Percentiles rank a stretch among this genome's conserved stretches.
Conservation (phyloP, 2,797 vertebrate species). For the Calcarius lapponicus region DNA sequence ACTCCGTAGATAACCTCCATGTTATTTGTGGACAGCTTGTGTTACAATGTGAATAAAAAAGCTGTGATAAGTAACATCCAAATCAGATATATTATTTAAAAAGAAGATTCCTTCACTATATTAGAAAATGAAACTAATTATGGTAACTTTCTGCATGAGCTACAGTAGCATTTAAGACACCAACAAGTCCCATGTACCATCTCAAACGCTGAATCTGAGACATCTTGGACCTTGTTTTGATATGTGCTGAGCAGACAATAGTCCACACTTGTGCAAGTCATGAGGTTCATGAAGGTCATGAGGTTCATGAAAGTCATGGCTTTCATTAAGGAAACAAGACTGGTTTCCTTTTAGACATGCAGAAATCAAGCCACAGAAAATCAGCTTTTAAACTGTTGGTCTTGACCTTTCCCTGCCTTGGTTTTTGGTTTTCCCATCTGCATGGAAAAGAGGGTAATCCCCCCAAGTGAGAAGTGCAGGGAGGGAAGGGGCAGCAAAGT, state of each 20-base stretch:
- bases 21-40: not conserved
- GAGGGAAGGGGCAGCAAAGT: not conserved
- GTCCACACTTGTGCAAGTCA: not conserved
- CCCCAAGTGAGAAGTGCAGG: not conserved
- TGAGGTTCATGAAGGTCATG: not conserved
- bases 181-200: not conserved
- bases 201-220: not conserved
- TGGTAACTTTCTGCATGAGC: conserved; percentile 14
- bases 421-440: not conserved
- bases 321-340: not conserved
- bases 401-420: not conserved
- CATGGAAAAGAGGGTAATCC: not conserved
- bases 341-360: not conserved
- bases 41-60: not conserved
- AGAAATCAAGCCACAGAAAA: not conserved
- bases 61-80: not conserved
- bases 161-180: not conserved
- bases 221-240: not conserved
- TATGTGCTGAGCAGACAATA: not conserved
- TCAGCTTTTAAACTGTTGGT: not conserved
- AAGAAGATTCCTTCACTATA: not conserved
- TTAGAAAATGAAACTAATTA: not conserved
- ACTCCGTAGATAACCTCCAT: not conserved
- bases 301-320: not conserved
- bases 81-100: not conserved